Percentiles rank a stretch among this genome's conserved stretches.
Evolutionary conservation across 2,113 vertebrate genomes (phyloP).

Genomic region (Chroicocephalus ridibundus): DNA sequence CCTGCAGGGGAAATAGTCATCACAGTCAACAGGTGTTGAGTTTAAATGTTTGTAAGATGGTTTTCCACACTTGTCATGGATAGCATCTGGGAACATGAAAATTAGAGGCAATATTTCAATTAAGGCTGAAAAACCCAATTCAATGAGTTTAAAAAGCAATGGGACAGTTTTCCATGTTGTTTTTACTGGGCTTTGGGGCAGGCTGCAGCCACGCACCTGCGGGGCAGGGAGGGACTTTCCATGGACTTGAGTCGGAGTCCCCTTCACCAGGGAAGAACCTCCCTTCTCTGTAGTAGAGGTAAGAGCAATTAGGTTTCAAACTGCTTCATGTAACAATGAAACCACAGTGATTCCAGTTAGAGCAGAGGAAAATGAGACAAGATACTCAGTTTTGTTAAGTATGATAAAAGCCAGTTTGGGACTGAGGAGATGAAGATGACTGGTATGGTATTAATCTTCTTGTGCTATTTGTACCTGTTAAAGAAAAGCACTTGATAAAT

Average conservation of each 20-base stretch:
- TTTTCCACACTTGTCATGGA: background rate
- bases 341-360: constrained; percentile 2
- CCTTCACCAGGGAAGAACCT: background rate
- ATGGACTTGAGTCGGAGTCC: background rate
- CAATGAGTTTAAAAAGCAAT: background rate
- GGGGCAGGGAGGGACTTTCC: background rate
- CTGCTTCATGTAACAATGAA: constrained; percentile 24
- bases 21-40: background rate
- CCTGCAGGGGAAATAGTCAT: background rate
- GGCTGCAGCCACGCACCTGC: rapidly evolving
- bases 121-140: background rate
- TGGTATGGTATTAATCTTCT: background rate
- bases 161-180: background rate
- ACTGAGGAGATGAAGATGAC: background rate
- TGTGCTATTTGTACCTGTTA: background rate
- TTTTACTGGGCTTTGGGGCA: background rate
- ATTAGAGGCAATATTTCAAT: constrained; percentile 18
- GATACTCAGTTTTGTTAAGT: background rate
- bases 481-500: background rate
- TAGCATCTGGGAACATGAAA: background rate
- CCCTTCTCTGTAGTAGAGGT: constrained; percentile 1
- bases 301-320: constrained; percentile 49
- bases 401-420: constrained; percentile 14
- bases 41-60: background rate
- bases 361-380: constrained; percentile 25